Conservation (phyloP, 1,140 invertebrate genomes). For the Phenacoccus solenopsis region DNA sequence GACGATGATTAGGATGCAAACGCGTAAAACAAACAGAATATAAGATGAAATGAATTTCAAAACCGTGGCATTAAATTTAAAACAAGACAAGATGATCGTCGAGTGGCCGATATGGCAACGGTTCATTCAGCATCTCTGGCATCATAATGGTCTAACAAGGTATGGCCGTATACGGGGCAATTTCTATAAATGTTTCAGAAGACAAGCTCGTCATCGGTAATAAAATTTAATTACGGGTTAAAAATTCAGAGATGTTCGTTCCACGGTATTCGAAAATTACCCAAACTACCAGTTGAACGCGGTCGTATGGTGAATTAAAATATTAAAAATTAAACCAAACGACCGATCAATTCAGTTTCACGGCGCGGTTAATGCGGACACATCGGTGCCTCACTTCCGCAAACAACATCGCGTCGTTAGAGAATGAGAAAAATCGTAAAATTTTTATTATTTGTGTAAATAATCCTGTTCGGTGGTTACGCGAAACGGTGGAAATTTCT, state of each 20-base stretch:
- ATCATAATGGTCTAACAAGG: no score
- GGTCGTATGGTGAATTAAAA: background rate
- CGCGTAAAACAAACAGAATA: background rate
- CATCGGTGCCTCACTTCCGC: background rate
- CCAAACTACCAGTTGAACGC: background rate
- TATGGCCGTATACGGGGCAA: background rate
- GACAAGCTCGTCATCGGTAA: background rate
- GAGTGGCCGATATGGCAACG: no score
- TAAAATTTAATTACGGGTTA: conserved; percentile 3
- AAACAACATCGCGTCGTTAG: background rate
- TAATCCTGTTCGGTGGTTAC: background rate
- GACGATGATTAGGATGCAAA: background rate
- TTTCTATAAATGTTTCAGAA: background rate
- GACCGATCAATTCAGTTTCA: background rate
- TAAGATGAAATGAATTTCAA: background rate
- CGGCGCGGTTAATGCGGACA: background rate
- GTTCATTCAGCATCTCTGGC: no score
- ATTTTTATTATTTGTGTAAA: conserved; percentile 1
- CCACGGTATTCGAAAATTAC: background rate
- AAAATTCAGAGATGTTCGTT: background rate
- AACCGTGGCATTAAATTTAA: background rate
- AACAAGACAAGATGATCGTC: no score
- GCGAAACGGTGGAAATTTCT: no score
- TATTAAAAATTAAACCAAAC: background rate
- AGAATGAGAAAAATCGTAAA: background rate